Evolutionary conservation across 2,888 invertebrate genomes (phyloP), one percentile per base, ranked within the genome.

Genomic region (Brenthis daphne): DNA sequence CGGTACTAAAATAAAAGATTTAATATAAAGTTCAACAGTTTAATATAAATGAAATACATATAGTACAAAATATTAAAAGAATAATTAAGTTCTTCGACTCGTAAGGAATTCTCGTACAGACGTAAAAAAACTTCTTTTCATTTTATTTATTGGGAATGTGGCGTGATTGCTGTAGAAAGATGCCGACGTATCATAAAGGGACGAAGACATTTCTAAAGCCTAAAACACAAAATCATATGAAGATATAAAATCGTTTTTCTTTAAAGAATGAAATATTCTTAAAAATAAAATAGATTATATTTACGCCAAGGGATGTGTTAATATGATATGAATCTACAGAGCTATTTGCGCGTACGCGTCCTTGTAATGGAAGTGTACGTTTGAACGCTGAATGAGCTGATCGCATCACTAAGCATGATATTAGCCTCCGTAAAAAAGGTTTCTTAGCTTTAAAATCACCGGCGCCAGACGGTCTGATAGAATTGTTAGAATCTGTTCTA

Each of bases 161-260:
- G 85, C 80, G 77, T 91, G 92, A 71, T 87, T 85, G 68, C 84
- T 90, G 78, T 86, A 90, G 77, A 89, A 91, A 0, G 91, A 91
- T 0, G 80, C 85, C 1, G 91, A 86, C 1, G 92, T 91, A 65
- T 90, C 91, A 76, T 86, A 92, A 11, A 92, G 75, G 0, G 90
- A 88, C 0, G 92, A 92, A 47, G 80, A 80, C 74, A 91, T 80
- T 74, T 90, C 89, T 57, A 88, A 75, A 43, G 82, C 86, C 92
- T 92, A 77, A 79, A 61, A 75, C n/a, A 72, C 70, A n/a, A 63
- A 64, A 64, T 20, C 47, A 43, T 16, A 50, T 48, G 1, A 13
- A 60, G 24, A 4, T 24, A 13, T 43, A 43, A 11, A 8, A 16
- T 16, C 16, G 0, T 16, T 16, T 16, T 16, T 43, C 37, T 43